phyloP scores from a whole-genome alignment of 1,140 invertebrate species.

The Glossosoma conforme region DNA sequence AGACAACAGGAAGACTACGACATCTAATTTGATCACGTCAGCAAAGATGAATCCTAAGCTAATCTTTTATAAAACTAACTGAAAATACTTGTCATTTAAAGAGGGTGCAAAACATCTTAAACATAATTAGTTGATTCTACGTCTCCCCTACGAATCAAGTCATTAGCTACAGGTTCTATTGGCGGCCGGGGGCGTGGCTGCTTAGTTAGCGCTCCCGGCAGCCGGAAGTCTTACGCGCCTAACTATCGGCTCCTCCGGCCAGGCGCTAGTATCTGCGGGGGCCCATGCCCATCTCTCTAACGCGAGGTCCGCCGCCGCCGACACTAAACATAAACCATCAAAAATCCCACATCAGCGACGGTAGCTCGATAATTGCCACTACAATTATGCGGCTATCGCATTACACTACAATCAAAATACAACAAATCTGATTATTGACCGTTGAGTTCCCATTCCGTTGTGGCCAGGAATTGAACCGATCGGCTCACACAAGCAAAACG shows the following conservation, averaged over 20 bases:
- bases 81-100: not conserved
- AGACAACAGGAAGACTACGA: not conserved
- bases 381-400: not conserved
- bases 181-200: too few species aligned
- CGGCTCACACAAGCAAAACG: too few species aligned
- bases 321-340: conserved; percentile 32
- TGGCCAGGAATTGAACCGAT: too few species aligned
- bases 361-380: conserved; percentile 5
- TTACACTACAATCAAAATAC: not conserved
- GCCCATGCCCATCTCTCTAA: conserved; percentile 28
- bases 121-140: not conserved
- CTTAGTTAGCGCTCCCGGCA: too few species aligned
- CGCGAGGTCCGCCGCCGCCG: conserved; percentile 28
- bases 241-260: not conserved
- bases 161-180: too few species aligned
- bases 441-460: too few species aligned
- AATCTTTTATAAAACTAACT: not conserved
- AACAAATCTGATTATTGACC: too few species aligned
- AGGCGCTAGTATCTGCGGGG: conserved; percentile 27
- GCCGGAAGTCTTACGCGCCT: too few species aligned
- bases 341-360: conserved; percentile 12
- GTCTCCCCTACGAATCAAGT: too few species aligned
- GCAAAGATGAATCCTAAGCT: not conserved
- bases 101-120: not conserved
- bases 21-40: not conserved